Evolutionary conservation across 2,888 invertebrate genomes (phyloP), one percentile per base, ranked within the genome.

Genomic region (Malacosoma neustria): DNA sequence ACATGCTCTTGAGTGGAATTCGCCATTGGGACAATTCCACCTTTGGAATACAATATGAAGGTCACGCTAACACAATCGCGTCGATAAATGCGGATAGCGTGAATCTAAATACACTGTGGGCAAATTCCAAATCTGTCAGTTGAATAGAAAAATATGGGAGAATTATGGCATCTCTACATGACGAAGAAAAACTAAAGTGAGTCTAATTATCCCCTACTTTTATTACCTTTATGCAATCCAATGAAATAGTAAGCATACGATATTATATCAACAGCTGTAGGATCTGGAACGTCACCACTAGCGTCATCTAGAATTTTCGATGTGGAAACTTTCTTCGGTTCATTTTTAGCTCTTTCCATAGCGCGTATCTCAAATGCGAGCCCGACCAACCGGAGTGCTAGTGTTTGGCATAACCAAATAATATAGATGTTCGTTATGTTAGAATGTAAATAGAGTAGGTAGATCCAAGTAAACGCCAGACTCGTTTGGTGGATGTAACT

Each of bases 161-260:
- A n/a, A n/a, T n/a, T n/a, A n/a, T n/a, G n/a, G n/a, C n/a, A n/a
- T n/a, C n/a, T n/a, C n/a, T n/a, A n/a, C n/a, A n/a, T n/a, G n/a
- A n/a, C n/a, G n/a, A n/a, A n/a, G n/a, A n/a, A n/a, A n/a, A n/a
- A n/a, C n/a, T n/a, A n/a, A n/a, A n/a, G n/a, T n/a, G n/a, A n/a
- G n/a, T n/a, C n/a, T n/a, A n/a, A n/a, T n/a, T n/a, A n/a, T n/a
- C n/a, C n/a, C n/a, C n/a, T n/a, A n/a, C n/a, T 22, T 22, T 22
- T 3, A 12, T 32, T 35, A 51, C 96, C 96, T 79, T 93, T 95
- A 51, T 96, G 88, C 33, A 96, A 87, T 40, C 96, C 96, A 59
- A 94, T 89, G 65, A 93, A 95, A 65, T 91, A 93, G 66, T 92
- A 94, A 1, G 91, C 82, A 66, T 96, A 97, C 48, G 91, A 89